These are phyloP conservation scores for Rotaria magnacalcarata DNA, from an alignment of 2,888 invertebrate genomes.

Conservation along the genomic window DNA sequence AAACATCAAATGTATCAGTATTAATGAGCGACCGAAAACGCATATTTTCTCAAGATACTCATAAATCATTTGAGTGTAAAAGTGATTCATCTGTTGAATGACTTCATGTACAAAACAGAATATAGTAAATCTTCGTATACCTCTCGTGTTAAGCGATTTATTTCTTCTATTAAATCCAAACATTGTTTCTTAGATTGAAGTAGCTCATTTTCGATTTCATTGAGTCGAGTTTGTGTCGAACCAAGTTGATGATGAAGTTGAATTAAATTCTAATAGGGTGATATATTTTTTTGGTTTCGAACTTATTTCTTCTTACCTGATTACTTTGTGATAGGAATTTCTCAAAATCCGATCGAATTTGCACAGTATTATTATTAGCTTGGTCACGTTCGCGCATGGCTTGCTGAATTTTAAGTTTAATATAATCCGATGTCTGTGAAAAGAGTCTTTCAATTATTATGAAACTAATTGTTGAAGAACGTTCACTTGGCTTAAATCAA, in stretches of 20 bases:
- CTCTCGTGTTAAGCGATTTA: background rate
- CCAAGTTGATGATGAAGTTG: background rate
- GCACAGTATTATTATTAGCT: background rate
- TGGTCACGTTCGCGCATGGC: background rate
- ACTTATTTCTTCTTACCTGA: background rate
- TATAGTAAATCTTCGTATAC: background rate
- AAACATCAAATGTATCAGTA: too few species aligned
- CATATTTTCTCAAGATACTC: too few species aligned
- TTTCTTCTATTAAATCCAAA: conserved; percentile 7
- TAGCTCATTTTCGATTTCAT: conserved; percentile 6
- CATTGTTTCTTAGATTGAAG: background rate
- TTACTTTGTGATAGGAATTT: background rate
- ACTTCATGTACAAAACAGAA: background rate
- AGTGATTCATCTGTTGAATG: too few species aligned
- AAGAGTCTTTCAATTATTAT: background rate
- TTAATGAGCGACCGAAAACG: too few species aligned
- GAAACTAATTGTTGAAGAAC: too few species aligned
- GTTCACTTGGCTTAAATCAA: background rate
- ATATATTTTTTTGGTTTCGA: background rate
- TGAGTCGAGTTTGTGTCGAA: background rate
- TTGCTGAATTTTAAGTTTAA: background rate
- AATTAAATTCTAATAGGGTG: background rate
- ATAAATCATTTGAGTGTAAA: too few species aligned
- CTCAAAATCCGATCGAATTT: background rate
- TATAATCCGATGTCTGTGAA: background rate